Evolutionary conservation across 2,888 invertebrate genomes (phyloP), one percentile per base, ranked within the genome.

Genomic region (Ashinkailepas kermadecensis): DNA sequence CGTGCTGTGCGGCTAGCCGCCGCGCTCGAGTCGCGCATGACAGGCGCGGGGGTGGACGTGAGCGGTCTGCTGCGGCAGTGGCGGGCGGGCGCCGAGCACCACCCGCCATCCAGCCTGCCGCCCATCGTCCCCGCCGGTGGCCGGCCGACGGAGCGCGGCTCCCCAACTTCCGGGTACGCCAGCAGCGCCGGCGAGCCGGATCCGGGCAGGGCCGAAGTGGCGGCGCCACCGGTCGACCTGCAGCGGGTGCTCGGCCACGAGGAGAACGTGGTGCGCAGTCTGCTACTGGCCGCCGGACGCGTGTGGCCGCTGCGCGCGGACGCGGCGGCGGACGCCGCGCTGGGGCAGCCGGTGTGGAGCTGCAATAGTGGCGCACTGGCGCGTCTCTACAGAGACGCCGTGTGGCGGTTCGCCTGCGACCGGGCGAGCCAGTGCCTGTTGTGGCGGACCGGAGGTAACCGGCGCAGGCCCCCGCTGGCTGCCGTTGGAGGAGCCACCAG

Each of bases 401-500:
- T 78, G 78, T 59, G 65, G 78, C 79, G 78, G 57, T 15, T 58
- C 39, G 39, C 79, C 18, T 79, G 81, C 6, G 78, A 62, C 8
- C 65, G 65, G n/a, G 59, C 79, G 6, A 25, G 25, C 67, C 81
- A 78, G 58, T 67, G 79, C 65, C 74, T 74, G 54, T 56, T 74
- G 54, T 74, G 74, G 74, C 3, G 13, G 25, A 39, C 25, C 7
- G 64, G 9, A 56, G 56, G 23, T 10, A 56, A 21, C 56, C 21
- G 10, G 21, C 54, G 56, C 10, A 56, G 56, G 56, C 74, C 74
- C 21, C 15, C 74, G 18, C 74, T 74, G 74, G 74, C 74, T 21
- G 56, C 15, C 74, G 18, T 6, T 18, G 74, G 74, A 21, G 74
- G 56, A 9, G 56, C 56, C 2, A 56, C 74, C 11, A 56, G 56